These are phyloP conservation scores for Pelobates cultripes DNA, from an alignment of 2,797 vertebrate genomes.

Conservation along the genomic window DNA sequence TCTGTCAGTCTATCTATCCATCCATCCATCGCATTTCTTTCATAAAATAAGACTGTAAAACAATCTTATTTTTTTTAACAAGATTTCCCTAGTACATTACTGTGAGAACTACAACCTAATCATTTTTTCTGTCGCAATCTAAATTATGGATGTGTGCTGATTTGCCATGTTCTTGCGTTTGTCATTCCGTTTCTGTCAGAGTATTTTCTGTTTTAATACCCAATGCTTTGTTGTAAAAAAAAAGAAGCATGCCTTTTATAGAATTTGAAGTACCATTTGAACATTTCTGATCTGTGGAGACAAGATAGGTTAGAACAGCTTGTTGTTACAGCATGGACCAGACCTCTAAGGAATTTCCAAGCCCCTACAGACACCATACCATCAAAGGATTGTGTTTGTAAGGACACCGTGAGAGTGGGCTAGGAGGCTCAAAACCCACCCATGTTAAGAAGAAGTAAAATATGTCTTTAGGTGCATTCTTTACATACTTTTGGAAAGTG, in stretches of 20 bases:
- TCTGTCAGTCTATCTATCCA: no score
- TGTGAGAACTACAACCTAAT: no score
- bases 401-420: conserved; percentile 42
- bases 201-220: conserved; percentile 26
- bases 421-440: conserved; percentile 28
- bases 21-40: no score
- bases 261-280: conserved; percentile 18
- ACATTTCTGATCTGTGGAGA: conserved; percentile 43
- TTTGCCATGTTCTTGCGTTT: not conserved
- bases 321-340: conserved; percentile 53
- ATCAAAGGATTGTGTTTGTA: conserved; percentile 53
- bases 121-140: not conserved
- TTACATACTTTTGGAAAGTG: conserved; percentile 51
- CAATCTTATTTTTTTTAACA: no score
- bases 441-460: conserved; percentile 44
- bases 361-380: conserved; percentile 51
- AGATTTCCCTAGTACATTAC: no score
- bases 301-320: conserved; percentile 53
- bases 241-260: conserved; percentile 28
- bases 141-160: not conserved
- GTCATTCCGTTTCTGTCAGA: conserved; percentile 15
- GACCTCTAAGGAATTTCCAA: conserved; percentile 51
- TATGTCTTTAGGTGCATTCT: conserved; percentile 54
- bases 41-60: no score
- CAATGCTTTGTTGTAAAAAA: conserved; percentile 8